A percentile compares a stretch with the other conserved stretches of the same genome.
These are phyloP conservation scores for Polypedilum vanderplanki DNA, from an alignment of 1,140 invertebrate species.

Conservation along the genomic window DNA sequence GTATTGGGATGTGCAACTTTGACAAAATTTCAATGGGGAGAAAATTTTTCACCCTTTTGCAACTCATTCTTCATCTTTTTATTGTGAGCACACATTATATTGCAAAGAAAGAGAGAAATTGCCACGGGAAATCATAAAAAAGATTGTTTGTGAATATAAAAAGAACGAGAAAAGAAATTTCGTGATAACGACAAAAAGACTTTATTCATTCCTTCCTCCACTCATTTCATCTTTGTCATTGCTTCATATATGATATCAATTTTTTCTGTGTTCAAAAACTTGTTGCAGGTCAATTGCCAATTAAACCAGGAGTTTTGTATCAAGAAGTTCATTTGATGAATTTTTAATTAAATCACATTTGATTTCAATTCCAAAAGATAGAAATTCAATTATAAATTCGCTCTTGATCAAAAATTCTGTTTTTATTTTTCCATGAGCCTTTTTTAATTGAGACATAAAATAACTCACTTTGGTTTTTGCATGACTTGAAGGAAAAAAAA, in stretches of 20 bases:
- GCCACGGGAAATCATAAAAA: slow-evolving; percentile 17
- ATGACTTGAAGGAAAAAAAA: no score
- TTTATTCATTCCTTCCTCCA: not conserved
- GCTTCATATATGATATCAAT: not conserved
- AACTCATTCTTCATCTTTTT: no score
- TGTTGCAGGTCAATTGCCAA: not conserved
- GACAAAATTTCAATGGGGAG: no score
- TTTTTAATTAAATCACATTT: not conserved
- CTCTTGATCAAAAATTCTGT: no score
- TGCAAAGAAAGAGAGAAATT: not conserved
- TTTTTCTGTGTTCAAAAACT: not conserved
- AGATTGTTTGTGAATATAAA: slow-evolving; percentile 19
- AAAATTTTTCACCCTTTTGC: no score
- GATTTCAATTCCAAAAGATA: not conserved
- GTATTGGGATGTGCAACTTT: no score
- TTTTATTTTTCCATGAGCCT: no score
- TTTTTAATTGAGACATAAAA: no score
- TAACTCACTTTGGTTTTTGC: no score
- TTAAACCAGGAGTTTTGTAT: not conserved
- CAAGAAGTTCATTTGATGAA: not conserved
- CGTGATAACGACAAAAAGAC: not conserved
- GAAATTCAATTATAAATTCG: no score
- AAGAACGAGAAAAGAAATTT: not conserved
- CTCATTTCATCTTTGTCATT: not conserved
- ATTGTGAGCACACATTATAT: not conserved